A percentile compares a stretch with the other conserved stretches of the same genome.
Evolutionary conservation across 2,797 vertebrate species (phyloP).

Genomic region (Rhadinocentrus ornatus): DNA sequence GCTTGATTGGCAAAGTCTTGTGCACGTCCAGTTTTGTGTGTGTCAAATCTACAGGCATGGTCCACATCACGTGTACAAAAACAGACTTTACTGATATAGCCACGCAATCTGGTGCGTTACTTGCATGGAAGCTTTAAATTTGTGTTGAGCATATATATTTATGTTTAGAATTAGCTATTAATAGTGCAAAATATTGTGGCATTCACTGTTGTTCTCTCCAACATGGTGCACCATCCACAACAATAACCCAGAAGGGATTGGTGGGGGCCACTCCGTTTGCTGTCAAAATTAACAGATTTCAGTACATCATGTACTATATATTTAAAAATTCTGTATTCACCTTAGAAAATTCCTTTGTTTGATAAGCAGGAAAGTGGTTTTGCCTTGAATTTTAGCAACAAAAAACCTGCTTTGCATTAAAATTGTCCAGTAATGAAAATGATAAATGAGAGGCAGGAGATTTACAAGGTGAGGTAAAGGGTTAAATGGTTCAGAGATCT

Average conservation of each 20-base stretch:
- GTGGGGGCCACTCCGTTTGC: neutral
- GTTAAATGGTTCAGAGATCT: conserved; percentile 10
- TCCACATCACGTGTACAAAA: neutral
- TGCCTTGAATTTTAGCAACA: neutral
- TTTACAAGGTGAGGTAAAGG: conserved; percentile 12
- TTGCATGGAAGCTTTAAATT: neutral
- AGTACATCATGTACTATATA: neutral
- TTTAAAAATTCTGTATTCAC: neutral
- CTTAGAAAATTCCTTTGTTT: neutral
- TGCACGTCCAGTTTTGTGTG: neutral
- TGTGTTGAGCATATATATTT: neutral
- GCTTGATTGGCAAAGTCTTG: neutral
- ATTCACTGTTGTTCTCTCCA: no score
- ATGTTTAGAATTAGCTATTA: neutral
- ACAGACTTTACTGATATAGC: neutral
- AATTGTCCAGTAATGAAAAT: neutral
- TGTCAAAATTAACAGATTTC: neutral
- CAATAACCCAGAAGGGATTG: neutral
- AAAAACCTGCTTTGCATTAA: neutral
- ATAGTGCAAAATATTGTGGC: neutral
- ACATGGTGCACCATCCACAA: neutral
- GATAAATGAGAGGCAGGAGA: neutral
- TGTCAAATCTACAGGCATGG: neutral
- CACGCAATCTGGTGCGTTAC: neutral
- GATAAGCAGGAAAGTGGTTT: neutral